Evolutionary conservation across 1,140 invertebrate genomes (phyloP), one percentile per base, ranked within the genome.

Genomic region (Monochamus saltuarius): DNA sequence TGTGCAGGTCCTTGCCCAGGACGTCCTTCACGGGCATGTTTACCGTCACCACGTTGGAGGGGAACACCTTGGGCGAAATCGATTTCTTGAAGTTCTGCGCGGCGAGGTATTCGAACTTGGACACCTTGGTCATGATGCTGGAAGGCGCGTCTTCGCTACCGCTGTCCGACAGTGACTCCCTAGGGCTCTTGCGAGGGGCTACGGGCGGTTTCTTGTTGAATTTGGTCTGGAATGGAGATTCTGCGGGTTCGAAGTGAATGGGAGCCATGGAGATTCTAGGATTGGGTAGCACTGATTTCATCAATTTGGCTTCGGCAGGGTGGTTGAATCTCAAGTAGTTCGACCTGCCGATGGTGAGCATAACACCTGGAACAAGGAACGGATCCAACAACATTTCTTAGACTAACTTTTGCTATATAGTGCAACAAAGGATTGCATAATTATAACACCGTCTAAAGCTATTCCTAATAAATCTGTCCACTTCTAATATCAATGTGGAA

Each of bases 321-420:
- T 94, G 90, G 75, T 95, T 95, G 79, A 94, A 95, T 8, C 92
- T 85, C 72, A 95, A 86, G 73, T 90, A 92, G 72, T 91, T 92
- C 9, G 91, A 94, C 34, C 91, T 82, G 14, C 92, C 92, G 54
- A 95, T 87, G 46, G 90, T 92, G 49, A 95, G 78, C 89, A 93
- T 94, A 71, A 86, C 88, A 71, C 89, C 89, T 88, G 80, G 61
- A 78, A 78, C 0, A 51, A 42, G 51, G 13, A 56, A 16, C n/a
- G n/a, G 6, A 29, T 29, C 22, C 22, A 29, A 6, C n/a, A n/a
- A n/a, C n/a, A n/a, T n/a, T n/a, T n/a, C n/a, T n/a, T n/a, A n/a
- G n/a, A n/a, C n/a, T n/a, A n/a, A n/a, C n/a, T n/a, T n/a, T n/a
- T n/a, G n/a, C n/a, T n/a, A n/a, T n/a, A n/a, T n/a, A n/a, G n/a